Percentiles rank a stretch among this genome's conserved stretches.
Conservation (phyloP, 2,888 invertebrate genomes). For the Lasius platythorax region DNA sequence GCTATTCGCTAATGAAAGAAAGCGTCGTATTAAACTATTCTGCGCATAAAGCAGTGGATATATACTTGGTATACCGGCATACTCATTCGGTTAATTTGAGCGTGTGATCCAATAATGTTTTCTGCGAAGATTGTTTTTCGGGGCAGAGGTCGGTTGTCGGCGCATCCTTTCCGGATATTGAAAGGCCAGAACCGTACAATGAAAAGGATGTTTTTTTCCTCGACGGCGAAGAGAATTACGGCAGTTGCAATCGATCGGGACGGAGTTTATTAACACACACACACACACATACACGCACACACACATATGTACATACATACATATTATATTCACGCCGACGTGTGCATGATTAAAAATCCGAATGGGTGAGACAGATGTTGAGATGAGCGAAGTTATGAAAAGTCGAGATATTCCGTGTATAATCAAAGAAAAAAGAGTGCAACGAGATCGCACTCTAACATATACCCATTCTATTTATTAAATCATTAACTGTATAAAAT, state of each 20-base stretch:
- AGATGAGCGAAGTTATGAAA: constrained; percentile 25
- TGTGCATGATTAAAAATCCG: constrained; percentile 26
- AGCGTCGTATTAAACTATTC: constrained; percentile 4
- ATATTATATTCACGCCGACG: not conserved
- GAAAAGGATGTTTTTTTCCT: constrained; percentile 18
- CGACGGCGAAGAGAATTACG: not conserved
- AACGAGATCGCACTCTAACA: no score
- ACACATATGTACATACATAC: not conserved
- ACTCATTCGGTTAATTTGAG: constrained; percentile 39
- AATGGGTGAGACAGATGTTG: not conserved
- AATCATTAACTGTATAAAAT: not conserved
- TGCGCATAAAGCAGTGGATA: not conserved
- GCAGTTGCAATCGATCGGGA: not conserved
- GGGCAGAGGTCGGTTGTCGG: constrained; percentile 10
- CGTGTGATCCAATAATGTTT: constrained; percentile 37
- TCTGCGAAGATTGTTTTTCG: constrained; percentile 28
- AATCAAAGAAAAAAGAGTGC: not conserved
- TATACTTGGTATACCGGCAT: not conserved
- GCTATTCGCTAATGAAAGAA: not conserved
- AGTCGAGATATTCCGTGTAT: constrained; percentile 1
- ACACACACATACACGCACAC: not conserved
- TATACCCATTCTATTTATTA: no score
- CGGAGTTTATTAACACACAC: constrained; percentile 22
- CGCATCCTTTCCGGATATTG: constrained; percentile 42
- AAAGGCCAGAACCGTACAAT: constrained; percentile 13